A percentile compares a stretch with the other conserved stretches of the same genome.
phyloP scores from a whole-genome alignment of 2,888 invertebrate species.

The Drosophila picticornis region DNA sequence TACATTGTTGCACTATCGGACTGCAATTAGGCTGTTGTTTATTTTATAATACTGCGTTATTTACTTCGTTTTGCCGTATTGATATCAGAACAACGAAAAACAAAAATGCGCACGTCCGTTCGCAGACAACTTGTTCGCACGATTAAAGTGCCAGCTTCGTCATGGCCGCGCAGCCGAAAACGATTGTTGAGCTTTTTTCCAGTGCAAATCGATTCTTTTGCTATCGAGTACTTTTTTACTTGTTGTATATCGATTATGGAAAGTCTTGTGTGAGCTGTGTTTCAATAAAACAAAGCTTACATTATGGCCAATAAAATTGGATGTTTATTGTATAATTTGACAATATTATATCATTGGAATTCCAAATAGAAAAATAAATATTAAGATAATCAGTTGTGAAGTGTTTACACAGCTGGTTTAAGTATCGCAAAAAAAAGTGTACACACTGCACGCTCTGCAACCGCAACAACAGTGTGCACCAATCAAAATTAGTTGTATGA shows the following conservation, averaged over 20 bases:
- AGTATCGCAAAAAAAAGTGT: constrained; percentile 28
- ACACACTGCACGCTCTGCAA: constrained; percentile 13
- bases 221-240: constrained; percentile 28
- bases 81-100: constrained; percentile 32
- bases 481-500: background rate
- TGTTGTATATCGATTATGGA: constrained; percentile 9
- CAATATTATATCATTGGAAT: constrained; percentile 3
- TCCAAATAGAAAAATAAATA: constrained; percentile 22
- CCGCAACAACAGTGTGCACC: constrained; percentile 31
- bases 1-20: constrained; percentile 33
- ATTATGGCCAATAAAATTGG: background rate
- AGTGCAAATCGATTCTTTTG: constrained; percentile 21
- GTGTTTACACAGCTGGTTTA: constrained; percentile 35
- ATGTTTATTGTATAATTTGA: background rate
- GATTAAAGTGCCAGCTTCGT: constrained; percentile 43
- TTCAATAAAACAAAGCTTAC: background rate
- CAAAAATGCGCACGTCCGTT: constrained; percentile 61
- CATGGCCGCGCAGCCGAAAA: constrained; percentile 4
- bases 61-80: constrained; percentile 56
- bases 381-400: constrained; percentile 26
- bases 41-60: constrained; percentile 41
- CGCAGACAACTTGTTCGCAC: constrained; percentile 74
- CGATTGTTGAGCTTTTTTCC: constrained; percentile 25
- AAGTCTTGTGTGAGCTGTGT: background rate
- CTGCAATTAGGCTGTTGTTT: constrained; percentile 35